Evolutionary conservation across 2,797 vertebrate genomes (phyloP).

Genomic region (Sebastes jordani): DNA sequence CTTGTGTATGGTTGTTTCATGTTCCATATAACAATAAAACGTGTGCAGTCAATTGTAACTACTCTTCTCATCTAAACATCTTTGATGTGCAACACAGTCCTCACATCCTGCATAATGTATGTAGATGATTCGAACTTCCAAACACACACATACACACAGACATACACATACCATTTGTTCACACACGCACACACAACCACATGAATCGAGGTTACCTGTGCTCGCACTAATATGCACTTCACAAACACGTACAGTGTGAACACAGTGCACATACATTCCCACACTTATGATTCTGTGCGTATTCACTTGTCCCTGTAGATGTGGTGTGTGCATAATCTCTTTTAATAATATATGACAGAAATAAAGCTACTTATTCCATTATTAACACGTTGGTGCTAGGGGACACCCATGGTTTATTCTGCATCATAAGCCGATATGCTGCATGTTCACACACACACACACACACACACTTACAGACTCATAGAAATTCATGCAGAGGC

Average conservation of each 20-base stretch:
- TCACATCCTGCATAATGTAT: conserved; percentile 19
- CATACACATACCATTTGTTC: neutral
- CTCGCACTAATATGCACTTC: neutral
- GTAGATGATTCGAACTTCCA: neutral
- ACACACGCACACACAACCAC: neutral
- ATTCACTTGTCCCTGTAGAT: conserved; percentile 46
- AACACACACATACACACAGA: neutral
- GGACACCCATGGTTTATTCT: conserved; percentile 43
- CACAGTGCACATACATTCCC: neutral
- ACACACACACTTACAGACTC: neutral
- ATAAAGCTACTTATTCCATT: conserved; percentile 67
- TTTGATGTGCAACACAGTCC: conserved; percentile 32
- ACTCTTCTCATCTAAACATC: conserved; percentile 24
- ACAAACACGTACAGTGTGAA: neutral
- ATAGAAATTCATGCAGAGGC: conserved; percentile 3
- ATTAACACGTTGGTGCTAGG: conserved; percentile 64
- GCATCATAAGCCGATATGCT: conserved; percentile 18
- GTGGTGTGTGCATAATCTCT: conserved; percentile 54
- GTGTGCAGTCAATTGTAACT: neutral
- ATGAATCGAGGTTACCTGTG: neutral
- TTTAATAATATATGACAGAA: conserved; percentile 72
- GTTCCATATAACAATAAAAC: conserved; percentile 5
- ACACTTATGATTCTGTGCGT: conserved; percentile 5
- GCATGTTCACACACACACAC: conserved; percentile 5
- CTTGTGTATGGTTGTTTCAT: neutral